Percentiles rank a stretch among this genome's conserved stretches.
Conservation (phyloP, 2,888 invertebrate species). For the Polietes domitor region DNA sequence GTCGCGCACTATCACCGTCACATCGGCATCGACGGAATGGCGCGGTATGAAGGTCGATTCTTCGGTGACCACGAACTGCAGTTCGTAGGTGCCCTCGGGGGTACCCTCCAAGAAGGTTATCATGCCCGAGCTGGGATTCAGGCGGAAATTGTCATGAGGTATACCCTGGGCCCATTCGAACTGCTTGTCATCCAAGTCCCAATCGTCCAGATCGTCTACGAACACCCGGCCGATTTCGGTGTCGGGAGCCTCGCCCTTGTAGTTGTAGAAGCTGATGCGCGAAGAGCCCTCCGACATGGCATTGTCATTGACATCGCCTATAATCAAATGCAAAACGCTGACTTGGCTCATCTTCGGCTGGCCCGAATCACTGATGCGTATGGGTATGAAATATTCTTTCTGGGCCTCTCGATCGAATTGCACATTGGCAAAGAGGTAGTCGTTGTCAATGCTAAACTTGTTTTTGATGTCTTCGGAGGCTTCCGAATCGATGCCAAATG, state of each 20-base stretch:
- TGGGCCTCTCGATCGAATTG: slow-evolving; percentile 93
- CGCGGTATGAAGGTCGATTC: slow-evolving; percentile 83
- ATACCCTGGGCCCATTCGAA: slow-evolving; percentile 86
- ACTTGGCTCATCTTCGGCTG: slow-evolving; percentile 88
- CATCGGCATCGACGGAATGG: slow-evolving; percentile 90
- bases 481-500: slow-evolving; percentile 82
- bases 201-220: slow-evolving; percentile 97
- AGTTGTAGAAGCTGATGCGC: slow-evolving; percentile 96
- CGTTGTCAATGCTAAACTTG: slow-evolving; percentile 87
- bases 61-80: slow-evolving; percentile 90
- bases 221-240: slow-evolving; percentile 92
- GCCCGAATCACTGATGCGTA: slow-evolving; percentile 94
- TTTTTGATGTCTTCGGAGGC: slow-evolving; percentile 86
- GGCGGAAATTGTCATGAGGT: slow-evolving; percentile 85
- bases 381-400: slow-evolving; percentile 93
- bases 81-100: slow-evolving; percentile 87
- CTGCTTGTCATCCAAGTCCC: slow-evolving; percentile 96
- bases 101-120: slow-evolving; percentile 92
- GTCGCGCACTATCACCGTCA: slow-evolving; percentile 92
- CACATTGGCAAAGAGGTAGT: slow-evolving; percentile 87
- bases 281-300: slow-evolving; percentile 93
- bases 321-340: slow-evolving; percentile 92
- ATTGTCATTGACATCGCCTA: slow-evolving; percentile 97
- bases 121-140: slow-evolving; percentile 90
- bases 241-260: slow-evolving; percentile 91